Conservation (phyloP, 2,888 invertebrate genomes). For the Hemaris fuciformis region DNA sequence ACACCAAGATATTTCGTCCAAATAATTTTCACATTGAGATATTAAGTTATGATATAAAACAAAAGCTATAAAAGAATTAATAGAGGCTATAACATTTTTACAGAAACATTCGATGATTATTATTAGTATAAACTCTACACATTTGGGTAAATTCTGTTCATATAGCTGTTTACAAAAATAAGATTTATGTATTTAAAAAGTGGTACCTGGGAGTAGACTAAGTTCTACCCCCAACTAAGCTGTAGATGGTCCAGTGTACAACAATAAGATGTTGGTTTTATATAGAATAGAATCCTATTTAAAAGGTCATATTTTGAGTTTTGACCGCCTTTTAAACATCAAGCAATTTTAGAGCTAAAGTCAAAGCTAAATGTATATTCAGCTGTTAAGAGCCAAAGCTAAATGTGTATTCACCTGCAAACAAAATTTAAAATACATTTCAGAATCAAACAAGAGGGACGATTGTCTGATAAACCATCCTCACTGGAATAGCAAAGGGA, state of each 20-base stretch:
- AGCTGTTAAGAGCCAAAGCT: not conserved
- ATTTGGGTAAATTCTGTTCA: too few species aligned
- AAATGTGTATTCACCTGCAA: not conserved
- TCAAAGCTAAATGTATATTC: not conserved
- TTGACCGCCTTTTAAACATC: too few species aligned
- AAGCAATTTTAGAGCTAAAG: too few species aligned
- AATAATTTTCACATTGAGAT: not conserved
- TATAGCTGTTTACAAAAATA: too few species aligned
- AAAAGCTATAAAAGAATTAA: not conserved
- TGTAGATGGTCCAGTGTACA: too few species aligned
- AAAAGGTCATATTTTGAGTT: too few species aligned
- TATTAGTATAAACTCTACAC: too few species aligned
- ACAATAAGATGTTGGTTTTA: too few species aligned
- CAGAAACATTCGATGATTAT: not conserved
- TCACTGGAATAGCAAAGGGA: conserved; percentile 21
- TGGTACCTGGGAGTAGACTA: too few species aligned
- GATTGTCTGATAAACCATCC: conserved; percentile 2
- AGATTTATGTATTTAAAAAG: too few species aligned
- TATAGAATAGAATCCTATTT: too few species aligned
- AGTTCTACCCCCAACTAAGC: too few species aligned
- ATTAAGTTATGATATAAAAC: not conserved
- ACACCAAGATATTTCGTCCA: not conserved
- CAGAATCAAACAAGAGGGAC: not conserved
- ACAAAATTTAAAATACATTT: not conserved
- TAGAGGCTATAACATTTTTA: not conserved